Conservation (phyloP, 2,888 invertebrate species). For the Scaptomyza parva region DNA sequence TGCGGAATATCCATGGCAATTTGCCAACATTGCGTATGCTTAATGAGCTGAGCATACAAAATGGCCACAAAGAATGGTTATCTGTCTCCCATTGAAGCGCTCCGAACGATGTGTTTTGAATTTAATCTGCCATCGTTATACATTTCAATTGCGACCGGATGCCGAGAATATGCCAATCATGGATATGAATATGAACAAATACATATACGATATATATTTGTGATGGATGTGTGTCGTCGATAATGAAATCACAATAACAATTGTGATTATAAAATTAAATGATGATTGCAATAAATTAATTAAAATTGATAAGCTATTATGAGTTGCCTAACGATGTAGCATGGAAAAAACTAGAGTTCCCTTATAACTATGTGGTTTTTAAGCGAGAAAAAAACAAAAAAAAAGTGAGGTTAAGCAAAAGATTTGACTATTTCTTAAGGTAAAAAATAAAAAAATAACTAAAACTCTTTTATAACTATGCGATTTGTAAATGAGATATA, state of each 20-base stretch:
- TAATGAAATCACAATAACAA: conserved; percentile 3
- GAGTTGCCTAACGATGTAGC: too few species aligned
- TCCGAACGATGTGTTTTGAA: conserved; percentile 26
- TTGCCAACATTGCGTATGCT: conserved; percentile 68
- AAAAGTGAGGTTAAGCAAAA: too few species aligned
- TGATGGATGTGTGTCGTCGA: conserved; percentile 1
- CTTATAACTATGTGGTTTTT: too few species aligned
- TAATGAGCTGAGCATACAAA: conserved; percentile 64
- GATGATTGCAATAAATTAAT: not conserved
- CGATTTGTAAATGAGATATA: too few species aligned
- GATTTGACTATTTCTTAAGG: too few species aligned
- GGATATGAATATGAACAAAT: conserved; percentile 5
- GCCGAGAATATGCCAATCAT: conserved; percentile 34
- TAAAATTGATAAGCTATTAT: not conserved
- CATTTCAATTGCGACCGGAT: conserved; percentile 32
- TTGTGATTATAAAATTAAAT: conserved; percentile 1
- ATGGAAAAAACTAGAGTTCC: not conserved
- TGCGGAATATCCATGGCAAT: conserved; percentile 62
- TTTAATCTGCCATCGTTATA: conserved; percentile 29
- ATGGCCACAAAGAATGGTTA: conserved; percentile 45
- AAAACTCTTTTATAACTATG: too few species aligned
- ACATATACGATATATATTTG: not conserved
- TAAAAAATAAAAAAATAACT: too few species aligned
- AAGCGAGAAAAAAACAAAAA: too few species aligned
- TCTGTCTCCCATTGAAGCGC: not conserved